Base-by-base conservation (phyloP, 2,797 vertebrate genomes). In the Anabas testudineus region DNA sequence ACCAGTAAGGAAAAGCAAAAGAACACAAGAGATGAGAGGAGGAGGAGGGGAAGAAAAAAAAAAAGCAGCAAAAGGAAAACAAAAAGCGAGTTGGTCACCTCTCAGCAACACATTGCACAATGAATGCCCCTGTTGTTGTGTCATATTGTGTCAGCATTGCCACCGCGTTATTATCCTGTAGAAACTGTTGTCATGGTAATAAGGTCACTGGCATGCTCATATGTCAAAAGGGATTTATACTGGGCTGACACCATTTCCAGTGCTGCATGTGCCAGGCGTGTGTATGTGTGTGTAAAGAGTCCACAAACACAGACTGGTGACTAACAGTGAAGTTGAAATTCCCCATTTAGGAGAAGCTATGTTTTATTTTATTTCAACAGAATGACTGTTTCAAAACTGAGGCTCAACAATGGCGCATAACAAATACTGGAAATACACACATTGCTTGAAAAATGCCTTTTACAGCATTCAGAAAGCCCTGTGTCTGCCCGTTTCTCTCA, bases 181-280 rank as follows among this genome's bases (percentile, higher is more conserved):
- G 80, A 90, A 87, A 74, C 88, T 82, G 91, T 93, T 93, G 91
- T 92, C 80, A 90, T 92, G 87, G 89, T 90, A 92, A 95, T 93
- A 93, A 91, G 90, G 91, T 93, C 91, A 92, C 78, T 83, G 77
- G 85, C 80, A 70, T 72, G 78, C 82, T 93, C 87, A 88, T 83
- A 85, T 93, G 92, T 93, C 92, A 93, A 84, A 91, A 91, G 83
- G 80, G 88, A 93, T 93, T 93, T 92, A 82, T 82, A 91, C 88
- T 87, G 76, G 76, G 86, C 69, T 90, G 88, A 90, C 87, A 91
- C 89, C 77, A 78, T 91, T 93, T 92, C 83, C 78, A 87, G 69
- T 77, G n/a, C 70, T 84, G 70, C 61, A 48, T 78, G 82, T 86
- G 81, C 85, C 83, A 86, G 64, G 67, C 65, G 22, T 61, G 80